Evolutionary conservation across 2,113 vertebrate genomes (phyloP), one percentile per base, ranked within the genome.

Genomic region (Gobius niger): DNA sequence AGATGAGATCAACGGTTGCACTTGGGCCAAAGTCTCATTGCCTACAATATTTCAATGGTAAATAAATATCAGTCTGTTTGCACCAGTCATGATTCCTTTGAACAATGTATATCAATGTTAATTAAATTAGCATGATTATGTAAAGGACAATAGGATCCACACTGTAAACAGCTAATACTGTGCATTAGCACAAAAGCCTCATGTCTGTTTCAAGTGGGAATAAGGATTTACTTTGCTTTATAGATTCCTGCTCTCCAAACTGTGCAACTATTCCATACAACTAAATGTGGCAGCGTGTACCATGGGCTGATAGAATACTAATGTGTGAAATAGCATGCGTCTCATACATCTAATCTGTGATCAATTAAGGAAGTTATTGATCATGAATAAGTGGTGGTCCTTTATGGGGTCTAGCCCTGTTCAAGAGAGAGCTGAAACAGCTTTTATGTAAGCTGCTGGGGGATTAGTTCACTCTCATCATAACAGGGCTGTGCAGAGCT

Each of bases 21-120:
- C 78, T 69, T 91, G 87, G 80, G 92, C 89, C 34, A 89, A 44
- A 44, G 90, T 92, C 80, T 95, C 94, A 89, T 94, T 88, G 90
- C 94, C 97, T 98, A 91, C 18, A 75, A 85, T 73, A 91, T 87
- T 88, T 85, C 81, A 83, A 89, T 76, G 86, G 77, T 76, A 89
- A 84, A 89, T 77, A 86, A 87, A 85, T 72, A 89, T 85, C 85
- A 86, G 71, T 88, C 80, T 79, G 73, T 74, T 70, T 77, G 75
- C 77, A 59, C 59, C 68, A 76, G 84, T 87, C 77, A 40, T 85
- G 72, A 71, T 53, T 75, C 40, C 1, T 64, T 54, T 44, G 53
- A 74, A 82, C 72, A 81, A 74, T 34, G 24, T 4, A 34, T 34
- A 34, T 2, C 24, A 34, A 34, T 34, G 24, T 34, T 34, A 34